Conservation (phyloP, 2,888 invertebrate genomes). For the Phytoseiulus persimilis region DNA sequence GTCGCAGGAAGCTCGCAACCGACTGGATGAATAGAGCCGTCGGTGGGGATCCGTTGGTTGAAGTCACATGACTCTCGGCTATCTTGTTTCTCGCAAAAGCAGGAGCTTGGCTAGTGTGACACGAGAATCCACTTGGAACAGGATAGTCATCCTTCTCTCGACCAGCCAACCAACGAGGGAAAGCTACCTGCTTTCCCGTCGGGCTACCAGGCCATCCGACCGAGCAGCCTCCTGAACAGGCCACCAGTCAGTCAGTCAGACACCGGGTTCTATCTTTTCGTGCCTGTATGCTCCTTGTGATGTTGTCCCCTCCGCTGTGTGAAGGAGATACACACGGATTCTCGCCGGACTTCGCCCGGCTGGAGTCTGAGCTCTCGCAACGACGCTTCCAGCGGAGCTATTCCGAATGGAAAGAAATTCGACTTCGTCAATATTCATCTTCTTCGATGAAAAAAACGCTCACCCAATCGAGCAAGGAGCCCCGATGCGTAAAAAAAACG, state of each 20-base stretch:
- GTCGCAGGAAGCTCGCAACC: not conserved
- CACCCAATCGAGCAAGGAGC: not conserved
- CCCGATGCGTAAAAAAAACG: not conserved
- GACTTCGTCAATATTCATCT: not conserved
- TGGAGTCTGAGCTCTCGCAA: not conserved
- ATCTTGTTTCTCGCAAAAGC: not conserved
- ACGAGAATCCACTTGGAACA: conserved; percentile 5
- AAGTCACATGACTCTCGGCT: not conserved
- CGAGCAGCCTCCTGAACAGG: too few relatives aligned
- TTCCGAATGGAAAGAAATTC: not conserved
- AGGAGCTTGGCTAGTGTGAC: not conserved
- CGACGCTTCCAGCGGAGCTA: not conserved
- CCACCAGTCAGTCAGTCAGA: not conserved
- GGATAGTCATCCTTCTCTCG: not conserved
- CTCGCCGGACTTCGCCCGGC: too few relatives aligned
- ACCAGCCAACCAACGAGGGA: not conserved
- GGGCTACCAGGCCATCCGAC: not conserved
- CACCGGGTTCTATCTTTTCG: not conserved
- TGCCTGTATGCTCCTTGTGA: not conserved
- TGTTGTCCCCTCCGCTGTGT: not conserved
- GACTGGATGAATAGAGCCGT: not conserved
- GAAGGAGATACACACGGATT: not conserved
- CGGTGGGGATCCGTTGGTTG: not conserved
- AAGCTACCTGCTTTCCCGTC: not conserved
- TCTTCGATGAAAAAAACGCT: not conserved